Evolutionary conservation across 23 tunicate genomes (phyloP).

Genomic region (Clavelina lepadiformis): DNA sequence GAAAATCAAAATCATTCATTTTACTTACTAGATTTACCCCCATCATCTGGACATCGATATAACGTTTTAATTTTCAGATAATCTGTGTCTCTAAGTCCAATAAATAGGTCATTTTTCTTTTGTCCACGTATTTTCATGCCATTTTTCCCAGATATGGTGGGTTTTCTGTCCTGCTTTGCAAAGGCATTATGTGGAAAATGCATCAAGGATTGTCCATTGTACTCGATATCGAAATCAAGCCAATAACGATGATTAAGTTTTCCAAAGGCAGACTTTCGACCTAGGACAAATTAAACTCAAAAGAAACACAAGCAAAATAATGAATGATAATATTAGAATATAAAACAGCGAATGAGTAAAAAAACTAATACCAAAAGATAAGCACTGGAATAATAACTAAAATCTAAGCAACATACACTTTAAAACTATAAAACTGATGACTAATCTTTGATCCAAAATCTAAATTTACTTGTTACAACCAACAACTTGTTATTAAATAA

Average conservation of each 20-base stretch:
- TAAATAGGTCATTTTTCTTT: not conserved
- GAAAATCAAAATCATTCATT: too few species aligned
- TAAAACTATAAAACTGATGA: too few species aligned
- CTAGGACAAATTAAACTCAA: not conserved
- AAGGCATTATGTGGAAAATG: not conserved
- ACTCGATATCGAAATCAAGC: not conserved
- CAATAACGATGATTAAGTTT: not conserved
- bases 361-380: too few species aligned
- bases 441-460: too few species aligned
- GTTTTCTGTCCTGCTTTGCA: not conserved
- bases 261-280: not conserved
- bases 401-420: too few species aligned
- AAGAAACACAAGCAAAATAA: too few species aligned
- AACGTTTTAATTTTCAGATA: not conserved
- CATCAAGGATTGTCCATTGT: not conserved
- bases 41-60: not conserved
- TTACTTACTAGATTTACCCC: not conserved
- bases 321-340: too few species aligned
- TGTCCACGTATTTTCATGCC: not conserved
- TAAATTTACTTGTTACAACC: not conserved
- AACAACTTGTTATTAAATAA: not conserved
- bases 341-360: too few species aligned
- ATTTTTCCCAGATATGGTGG: not conserved
- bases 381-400: too few species aligned
- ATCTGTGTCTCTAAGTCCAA: not conserved